These are phyloP conservation scores for Diceros bicornis DNA, from an alignment of 2,797 vertebrate species.

Conservation along the genomic window DNA sequence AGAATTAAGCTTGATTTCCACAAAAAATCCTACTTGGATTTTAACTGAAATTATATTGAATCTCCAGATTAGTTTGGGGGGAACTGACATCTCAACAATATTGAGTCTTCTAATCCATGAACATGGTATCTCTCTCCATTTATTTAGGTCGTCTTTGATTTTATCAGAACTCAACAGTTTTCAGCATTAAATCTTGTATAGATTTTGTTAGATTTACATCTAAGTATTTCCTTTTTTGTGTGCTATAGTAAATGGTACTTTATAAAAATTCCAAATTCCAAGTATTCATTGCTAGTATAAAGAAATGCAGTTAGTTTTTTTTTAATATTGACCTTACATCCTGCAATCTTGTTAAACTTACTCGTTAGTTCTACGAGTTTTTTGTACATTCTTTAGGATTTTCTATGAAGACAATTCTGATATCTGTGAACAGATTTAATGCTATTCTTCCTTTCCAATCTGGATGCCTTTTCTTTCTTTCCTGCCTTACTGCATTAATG, in stretches of 20 bases:
- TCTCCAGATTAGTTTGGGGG: not conserved
- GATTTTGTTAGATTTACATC: not conserved
- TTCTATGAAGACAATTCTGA: not conserved
- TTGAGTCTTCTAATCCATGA: not conserved
- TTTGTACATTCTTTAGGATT: not conserved
- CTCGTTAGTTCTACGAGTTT: not conserved
- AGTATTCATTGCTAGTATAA: not conserved
- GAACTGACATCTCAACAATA: not conserved
- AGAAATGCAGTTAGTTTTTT: slow-evolving; percentile 3
- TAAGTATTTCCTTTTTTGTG: not conserved
- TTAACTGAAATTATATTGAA: not conserved
- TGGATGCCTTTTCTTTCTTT: not conserved
- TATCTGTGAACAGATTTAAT: not conserved
- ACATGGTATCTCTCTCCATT: not conserved
- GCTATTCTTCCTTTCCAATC: not conserved
- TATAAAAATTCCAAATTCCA: slow-evolving; percentile 2
- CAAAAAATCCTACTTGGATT: not conserved
- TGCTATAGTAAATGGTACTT: not conserved
- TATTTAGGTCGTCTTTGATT: not conserved
- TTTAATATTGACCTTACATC: not conserved
- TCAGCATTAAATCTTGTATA: not conserved
- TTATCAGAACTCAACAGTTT: not conserved
- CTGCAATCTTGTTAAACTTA: not conserved
- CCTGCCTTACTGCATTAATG: not conserved
- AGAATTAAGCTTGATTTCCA: not conserved